phyloP scores from a whole-genome alignment of 2,113 vertebrate genomes.

The Salvelinus alpinus region DNA sequence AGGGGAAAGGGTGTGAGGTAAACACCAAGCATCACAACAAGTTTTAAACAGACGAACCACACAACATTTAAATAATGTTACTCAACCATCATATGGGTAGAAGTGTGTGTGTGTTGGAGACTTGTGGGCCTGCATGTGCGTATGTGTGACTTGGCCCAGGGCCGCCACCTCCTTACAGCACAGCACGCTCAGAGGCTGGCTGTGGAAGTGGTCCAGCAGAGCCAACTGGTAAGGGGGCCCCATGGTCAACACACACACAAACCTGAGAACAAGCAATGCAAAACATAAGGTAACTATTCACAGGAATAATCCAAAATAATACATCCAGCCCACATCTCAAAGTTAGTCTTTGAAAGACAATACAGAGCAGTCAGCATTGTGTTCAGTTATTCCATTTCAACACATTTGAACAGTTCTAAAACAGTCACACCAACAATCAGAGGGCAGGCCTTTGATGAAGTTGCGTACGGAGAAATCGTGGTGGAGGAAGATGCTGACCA shows the following conservation, averaged over 20 bases:
- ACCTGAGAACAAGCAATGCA: too few relatives aligned
- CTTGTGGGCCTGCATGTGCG: neutral
- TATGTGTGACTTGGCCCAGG: slow-evolving; percentile 50
- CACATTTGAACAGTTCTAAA: neutral
- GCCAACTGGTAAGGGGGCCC: slow-evolving; percentile 77
- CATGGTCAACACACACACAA: neutral
- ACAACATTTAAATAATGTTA: too few relatives aligned
- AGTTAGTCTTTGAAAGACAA: too few relatives aligned
- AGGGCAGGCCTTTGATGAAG: slow-evolving; percentile 87
- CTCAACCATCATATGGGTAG: neutral
- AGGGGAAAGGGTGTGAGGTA: neutral
- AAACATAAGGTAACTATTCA: too few relatives aligned
- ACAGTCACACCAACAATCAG: neutral
- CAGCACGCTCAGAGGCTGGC: slow-evolving; percentile 87
- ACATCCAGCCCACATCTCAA: neutral
- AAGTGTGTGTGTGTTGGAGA: neutral
- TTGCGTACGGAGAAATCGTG: slow-evolving; percentile 96
- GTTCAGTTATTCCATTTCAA: neutral
- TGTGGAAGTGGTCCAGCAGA: slow-evolving; percentile 89
- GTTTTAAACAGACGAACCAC: too few relatives aligned
- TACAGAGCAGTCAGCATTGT: too few relatives aligned
- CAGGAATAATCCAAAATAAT: too few relatives aligned
- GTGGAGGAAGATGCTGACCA: slow-evolving; percentile 92
- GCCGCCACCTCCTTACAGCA: slow-evolving; percentile 81
- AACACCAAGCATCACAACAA: neutral